Evolutionary conservation across 1,140 invertebrate species (phyloP).

Genomic region (honey bee (Apis mellifera)): Amel_HAv3.1 CM009935.2:1229001-1229500

Average conservation of each 20-base stretch:
- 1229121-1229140: too few species aligned
- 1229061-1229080: background rate
- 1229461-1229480: too few species aligned
- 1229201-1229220: background rate
- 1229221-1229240: background rate
- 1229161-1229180: background rate
- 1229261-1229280: background rate
- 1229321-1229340: background rate
- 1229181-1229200: background rate
- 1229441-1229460: too few species aligned
- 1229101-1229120: too few species aligned
- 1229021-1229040: slow-evolving; percentile 67
- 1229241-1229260: background rate
- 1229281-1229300: background rate
- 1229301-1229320: background rate
- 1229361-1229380: too few species aligned
- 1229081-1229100: background rate
- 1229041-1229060: slow-evolving; percentile 35
- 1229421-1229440: too few species aligned
- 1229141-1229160: background rate
- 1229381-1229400: too few species aligned
- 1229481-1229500: too few species aligned
- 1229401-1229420: too few species aligned
- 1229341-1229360: too few species aligned
- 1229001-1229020: slow-evolving; percentile 79